Base-by-base conservation (phyloP, 2,888 invertebrate species). In the Erynnis tages region DNA sequence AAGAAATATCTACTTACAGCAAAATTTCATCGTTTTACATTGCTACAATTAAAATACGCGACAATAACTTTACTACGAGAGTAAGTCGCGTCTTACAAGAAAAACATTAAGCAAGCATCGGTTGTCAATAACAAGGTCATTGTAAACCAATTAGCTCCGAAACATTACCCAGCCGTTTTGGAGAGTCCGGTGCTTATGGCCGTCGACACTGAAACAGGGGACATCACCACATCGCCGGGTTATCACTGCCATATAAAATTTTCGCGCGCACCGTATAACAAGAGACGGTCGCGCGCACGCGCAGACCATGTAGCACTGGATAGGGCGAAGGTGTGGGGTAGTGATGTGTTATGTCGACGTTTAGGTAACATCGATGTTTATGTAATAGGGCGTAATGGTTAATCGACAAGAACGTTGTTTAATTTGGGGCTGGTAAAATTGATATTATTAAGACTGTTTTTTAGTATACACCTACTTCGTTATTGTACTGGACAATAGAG, bases 201-300 rank as follows among this genome's bases (percentile, higher is more conserved):
- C 71, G 65, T 76, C 77, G 60, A 72, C 75, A 73, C 77, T 74
- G 61, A 71, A 70, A 78, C 79, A 82, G 68, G 76, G 80, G 73
- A 83, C 80, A 62, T 81, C 81, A 74, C 79, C 78, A 84, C 79
- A 79, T 67, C 75, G 74, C 66, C 78, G 78, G 66, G 71, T 82
- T 80, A 80, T 79, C 78, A 86, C 84, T 86, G 88, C 86, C 87
- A 88, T 88, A 87, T 82, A 83, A 85, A 81, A 69, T 75, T 71
- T 68, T 69, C 66, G 59, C 59, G 60, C 56, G 49, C 53, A 55
- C 59, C 40, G 52, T 63, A 23, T 57, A 57, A 62, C 60, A 61
- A 60, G 62, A 80, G 72, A 79, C 85, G 81, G 67, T 79, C 73
- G 79, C 75, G 82, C 86, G 83, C 86, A 76, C 69, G 83, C 84